Conservation (phyloP, 2,888 invertebrate genomes). For the Nomada lathburiana region DNA sequence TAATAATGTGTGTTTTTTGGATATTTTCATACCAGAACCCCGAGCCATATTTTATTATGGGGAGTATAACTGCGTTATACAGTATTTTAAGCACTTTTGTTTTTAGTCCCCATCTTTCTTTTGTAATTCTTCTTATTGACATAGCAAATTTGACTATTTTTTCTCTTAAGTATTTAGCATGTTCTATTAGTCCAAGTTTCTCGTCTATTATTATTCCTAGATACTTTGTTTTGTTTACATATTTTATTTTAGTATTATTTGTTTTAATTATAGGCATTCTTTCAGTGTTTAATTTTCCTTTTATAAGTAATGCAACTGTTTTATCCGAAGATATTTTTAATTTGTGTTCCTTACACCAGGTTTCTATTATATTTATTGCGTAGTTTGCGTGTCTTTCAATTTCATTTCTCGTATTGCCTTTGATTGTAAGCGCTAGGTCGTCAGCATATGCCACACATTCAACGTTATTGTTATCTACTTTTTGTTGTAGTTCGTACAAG, state of each 20-base stretch:
- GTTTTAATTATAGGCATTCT: not conserved
- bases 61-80: slow-evolving; percentile 11
- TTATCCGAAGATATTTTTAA: not conserved
- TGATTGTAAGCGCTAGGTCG: not conserved
- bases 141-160: not conserved
- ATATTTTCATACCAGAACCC: slow-evolving; percentile 14
- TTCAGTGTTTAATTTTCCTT: not conserved
- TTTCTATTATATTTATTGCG: not conserved
- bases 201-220: not conserved
- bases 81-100: not conserved
- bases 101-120: slow-evolving; percentile 40
- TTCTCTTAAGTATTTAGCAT: not conserved
- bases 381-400: not conserved
- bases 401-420: not conserved
- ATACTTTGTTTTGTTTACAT: not conserved
- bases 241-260: not conserved
- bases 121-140: not conserved
- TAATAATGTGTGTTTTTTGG: not conserved
- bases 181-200: not conserved
- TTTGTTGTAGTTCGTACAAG: no score
- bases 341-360: not conserved
- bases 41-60: slow-evolving; percentile 25
- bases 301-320: not conserved
- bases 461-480: no score
- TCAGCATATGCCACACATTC: slow-evolving; percentile 14